Base-by-base conservation (phyloP, 2,113 vertebrate species). In the Bubo blakistoni region DNA sequence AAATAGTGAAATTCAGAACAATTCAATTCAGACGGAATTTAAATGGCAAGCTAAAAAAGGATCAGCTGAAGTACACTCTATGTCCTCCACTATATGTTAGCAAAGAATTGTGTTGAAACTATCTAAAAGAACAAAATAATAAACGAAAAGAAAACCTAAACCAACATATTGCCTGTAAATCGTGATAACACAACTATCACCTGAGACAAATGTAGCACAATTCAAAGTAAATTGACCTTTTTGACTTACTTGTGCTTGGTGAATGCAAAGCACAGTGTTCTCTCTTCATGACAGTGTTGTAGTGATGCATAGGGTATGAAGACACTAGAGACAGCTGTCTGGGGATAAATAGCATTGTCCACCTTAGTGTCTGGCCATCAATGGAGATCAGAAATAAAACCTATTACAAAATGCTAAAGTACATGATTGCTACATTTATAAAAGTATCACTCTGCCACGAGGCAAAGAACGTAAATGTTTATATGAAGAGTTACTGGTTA, bases 61-160 rank as follows among this genome's bases (percentile, higher is more conserved):
- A 93, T 40, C 77, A 86, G 65, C 71, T 94, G 88, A 93, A 86
- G 77, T 89, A 76, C 36, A n/a, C 32, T 81, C 25, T 90, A 36
- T 94, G 47, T 82, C 70, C 49, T 94, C 95, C 79, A 81, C 57
- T 86, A 62, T 76, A 46, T 88, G 6, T 65, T 77, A 90, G 83
- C n/a, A 91, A 92, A 91, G 44, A 91, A 97, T 69, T 90, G 52
- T 88, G n/a, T 81, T 88, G n/a, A 62, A 81, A 81, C 38, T 94
- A 82, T 71, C 58, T 84, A 91, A 92, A 93, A 94, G 83, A 86
- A 38, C 22, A 62, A 79, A 96, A 89, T 71, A 94, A 86, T 80
- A 91, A 89, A 38, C 12, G 7, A 11, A 26, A 49, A 40, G 8
- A 19, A 47, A 20, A 47, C 46, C 38, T 14, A 30, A 42, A 29